phyloP scores from a whole-genome alignment of 2,113 vertebrate genomes.

The Platycercus adscitus region DNA sequence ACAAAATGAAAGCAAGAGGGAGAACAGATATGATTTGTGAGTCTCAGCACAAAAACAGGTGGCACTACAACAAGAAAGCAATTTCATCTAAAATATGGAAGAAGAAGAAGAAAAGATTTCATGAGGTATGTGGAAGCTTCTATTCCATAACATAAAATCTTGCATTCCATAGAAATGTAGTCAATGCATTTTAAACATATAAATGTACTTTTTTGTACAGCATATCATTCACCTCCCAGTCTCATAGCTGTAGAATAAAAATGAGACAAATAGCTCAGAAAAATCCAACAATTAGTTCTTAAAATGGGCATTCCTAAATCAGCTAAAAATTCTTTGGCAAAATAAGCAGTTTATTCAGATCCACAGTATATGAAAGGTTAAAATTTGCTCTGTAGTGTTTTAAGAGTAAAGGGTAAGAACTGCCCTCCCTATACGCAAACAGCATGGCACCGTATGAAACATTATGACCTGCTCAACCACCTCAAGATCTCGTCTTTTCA shows the following conservation, averaged over 20 bases:
- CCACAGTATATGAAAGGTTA: neutral
- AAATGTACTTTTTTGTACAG: neutral
- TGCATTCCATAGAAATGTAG: neutral
- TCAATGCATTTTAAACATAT: neutral
- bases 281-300: neutral
- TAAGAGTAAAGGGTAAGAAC: neutral
- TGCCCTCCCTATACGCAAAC: neutral
- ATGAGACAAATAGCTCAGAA: neutral
- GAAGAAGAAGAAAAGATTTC: neutral
- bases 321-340: slow-evolving; percentile 39
- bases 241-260: neutral
- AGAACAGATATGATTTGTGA: neutral
- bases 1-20: neutral
- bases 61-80: neutral
- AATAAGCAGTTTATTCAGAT: neutral
- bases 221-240: neutral
- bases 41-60: neutral
- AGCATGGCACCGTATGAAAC: neutral
- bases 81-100: neutral
- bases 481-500: neutral
- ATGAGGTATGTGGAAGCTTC: neutral
- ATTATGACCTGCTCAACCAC: neutral
- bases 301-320: neutral
- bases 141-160: neutral
- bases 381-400: neutral